A percentile compares a stretch with the other conserved stretches of the same genome.
phyloP scores from a whole-genome alignment of 2,888 invertebrate species.

The Caenorhabditis sp. region DNA sequence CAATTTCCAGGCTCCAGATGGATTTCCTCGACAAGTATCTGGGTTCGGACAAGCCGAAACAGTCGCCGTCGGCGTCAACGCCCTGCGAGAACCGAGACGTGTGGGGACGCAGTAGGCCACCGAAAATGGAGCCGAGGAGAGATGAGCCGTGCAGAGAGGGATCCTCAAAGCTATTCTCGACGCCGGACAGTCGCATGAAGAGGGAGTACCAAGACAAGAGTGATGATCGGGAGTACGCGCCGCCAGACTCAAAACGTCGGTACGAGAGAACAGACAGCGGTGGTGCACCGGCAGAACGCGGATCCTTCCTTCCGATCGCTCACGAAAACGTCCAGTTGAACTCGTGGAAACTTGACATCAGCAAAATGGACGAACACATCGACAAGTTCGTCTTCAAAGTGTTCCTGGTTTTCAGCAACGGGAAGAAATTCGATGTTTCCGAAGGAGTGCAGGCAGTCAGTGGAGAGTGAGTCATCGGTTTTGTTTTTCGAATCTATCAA shows the following conservation, averaged over 20 bases:
- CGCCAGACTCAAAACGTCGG: neutral
- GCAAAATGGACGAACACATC: neutral
- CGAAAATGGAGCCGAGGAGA: no score
- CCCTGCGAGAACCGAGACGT: no score
- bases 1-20: no score
- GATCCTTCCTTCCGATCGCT: no score
- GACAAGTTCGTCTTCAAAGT: slow-evolving; percentile 4
- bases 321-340: slow-evolving; percentile 7
- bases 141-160: no score
- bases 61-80: no score
- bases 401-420: neutral
- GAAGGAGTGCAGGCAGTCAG: neutral
- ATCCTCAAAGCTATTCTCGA: neutral
- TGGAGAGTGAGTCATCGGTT: slow-evolving; percentile 53
- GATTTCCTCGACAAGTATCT: no score
- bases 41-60: no score
- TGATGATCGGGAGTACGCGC: neutral
- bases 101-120: no score
- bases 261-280: no score
- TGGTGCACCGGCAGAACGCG: no score
- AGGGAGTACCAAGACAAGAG: neutral
- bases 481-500: no score
- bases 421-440: neutral
- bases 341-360: neutral
- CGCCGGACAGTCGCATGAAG: neutral